A percentile compares a stretch with the other conserved stretches of the same genome.
These are phyloP conservation scores for Todus mexicanus DNA, from an alignment of 2,797 vertebrate genomes.

Conservation along the genomic window DNA sequence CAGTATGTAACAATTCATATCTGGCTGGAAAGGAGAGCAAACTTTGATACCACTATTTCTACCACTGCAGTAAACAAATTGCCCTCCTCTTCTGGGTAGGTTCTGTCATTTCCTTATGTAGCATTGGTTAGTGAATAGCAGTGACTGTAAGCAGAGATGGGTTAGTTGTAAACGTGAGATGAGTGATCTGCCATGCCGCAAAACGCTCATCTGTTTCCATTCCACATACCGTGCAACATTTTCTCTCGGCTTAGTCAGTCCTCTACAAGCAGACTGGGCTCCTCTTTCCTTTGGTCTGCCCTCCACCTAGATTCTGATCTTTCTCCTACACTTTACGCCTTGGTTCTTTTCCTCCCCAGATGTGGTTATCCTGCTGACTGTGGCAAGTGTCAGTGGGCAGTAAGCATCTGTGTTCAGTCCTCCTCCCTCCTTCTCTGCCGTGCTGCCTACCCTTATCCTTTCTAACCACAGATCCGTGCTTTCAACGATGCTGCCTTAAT, in stretches of 20 bases:
- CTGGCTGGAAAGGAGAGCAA: slow-evolving; percentile 32
- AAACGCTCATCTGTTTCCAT: not conserved
- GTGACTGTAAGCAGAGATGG: not conserved
- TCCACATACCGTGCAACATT: not conserved
- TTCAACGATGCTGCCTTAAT: slow-evolving; percentile 1
- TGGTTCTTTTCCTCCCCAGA: not conserved
- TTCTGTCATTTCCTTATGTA: not conserved
- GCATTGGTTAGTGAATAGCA: not conserved
- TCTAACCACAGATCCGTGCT: not conserved
- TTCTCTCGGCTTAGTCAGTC: not conserved
- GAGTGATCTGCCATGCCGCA: not conserved
- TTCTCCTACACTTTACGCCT: not conserved
- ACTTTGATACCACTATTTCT: slow-evolving; percentile 57
- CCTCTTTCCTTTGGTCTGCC: not conserved
- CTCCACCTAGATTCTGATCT: not conserved
- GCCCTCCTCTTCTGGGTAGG: slow-evolving; percentile 4
- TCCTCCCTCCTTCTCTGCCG: not conserved
- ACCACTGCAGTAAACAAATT: slow-evolving; percentile 22
- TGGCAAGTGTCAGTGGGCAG: not conserved
- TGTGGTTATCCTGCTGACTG: not conserved
- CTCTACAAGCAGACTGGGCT: not conserved
- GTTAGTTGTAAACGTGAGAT: not conserved
- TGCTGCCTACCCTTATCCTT: not conserved
- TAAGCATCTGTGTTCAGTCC: not conserved
- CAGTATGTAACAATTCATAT: not conserved